These are phyloP conservation scores for Coracopsis vasa DNA, from an alignment of 2,113 vertebrate species.

Conservation along the genomic window DNA sequence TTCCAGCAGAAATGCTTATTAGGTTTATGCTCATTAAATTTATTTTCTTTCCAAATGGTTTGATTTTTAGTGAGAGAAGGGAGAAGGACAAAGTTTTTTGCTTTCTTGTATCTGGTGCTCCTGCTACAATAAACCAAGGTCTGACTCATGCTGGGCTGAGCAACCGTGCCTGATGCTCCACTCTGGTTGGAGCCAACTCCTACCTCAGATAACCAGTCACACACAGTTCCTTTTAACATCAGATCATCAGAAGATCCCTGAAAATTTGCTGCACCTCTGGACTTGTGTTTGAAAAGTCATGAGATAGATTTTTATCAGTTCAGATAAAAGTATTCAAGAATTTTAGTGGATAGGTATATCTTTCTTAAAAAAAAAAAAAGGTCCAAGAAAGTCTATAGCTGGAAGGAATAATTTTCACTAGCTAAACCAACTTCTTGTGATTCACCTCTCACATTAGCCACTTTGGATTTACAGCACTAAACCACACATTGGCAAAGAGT, in stretches of 20 bases:
- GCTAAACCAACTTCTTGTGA: not conserved
- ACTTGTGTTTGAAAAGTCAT: not conserved
- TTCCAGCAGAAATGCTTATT: not conserved
- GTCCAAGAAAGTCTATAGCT: not conserved
- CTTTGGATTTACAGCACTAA: not conserved
- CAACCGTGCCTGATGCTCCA: not conserved
- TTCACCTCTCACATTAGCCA: not conserved
- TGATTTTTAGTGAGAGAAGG: not conserved
- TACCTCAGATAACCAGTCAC: not conserved
- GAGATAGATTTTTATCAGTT: not conserved
- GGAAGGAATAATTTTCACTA: not conserved
- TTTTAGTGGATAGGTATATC: not conserved
- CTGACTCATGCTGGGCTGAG: not conserved
- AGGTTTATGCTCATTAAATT: not conserved
- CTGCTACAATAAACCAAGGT: not conserved
- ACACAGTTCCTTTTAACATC: not conserved
- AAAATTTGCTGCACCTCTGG: not conserved
- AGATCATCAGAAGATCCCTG: not conserved
- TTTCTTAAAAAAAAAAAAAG: not conserved
- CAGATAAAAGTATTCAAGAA: not conserved
- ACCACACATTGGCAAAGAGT: not conserved
- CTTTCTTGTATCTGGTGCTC: not conserved
- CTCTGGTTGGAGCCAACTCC: not conserved
- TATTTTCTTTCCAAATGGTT: not conserved
- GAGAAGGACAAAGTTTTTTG: not conserved